Evolutionary conservation across 2,797 vertebrate species (phyloP).

Genomic region (Oophaga sylvatica): DNA sequence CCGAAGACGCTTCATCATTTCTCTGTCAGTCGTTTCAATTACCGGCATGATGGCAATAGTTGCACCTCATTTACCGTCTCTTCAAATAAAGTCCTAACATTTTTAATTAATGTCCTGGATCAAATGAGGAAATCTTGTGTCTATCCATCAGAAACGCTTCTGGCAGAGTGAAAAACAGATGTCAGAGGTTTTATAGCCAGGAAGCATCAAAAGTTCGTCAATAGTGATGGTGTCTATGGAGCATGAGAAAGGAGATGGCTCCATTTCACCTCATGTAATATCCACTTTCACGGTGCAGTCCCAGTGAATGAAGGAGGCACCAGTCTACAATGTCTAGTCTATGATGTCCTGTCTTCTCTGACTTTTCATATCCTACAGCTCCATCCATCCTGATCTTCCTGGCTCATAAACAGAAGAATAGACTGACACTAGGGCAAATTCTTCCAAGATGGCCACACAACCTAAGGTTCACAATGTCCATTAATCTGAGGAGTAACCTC

Average conservation of each 20-base stretch:
- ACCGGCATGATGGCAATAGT: constrained; percentile 22
- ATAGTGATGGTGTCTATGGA: not conserved
- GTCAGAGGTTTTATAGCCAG: constrained; percentile 22
- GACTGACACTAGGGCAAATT: not conserved
- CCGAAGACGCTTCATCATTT: constrained; percentile 29
- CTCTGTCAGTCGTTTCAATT: constrained; percentile 49
- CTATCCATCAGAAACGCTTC: not conserved
- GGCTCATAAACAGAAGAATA: not conserved
- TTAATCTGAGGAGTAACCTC: no score
- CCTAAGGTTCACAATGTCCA: no score
- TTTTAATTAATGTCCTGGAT: constrained; percentile 50
- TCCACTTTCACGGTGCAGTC: not conserved
- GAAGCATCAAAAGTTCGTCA: not conserved
- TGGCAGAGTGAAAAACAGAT: constrained; percentile 39
- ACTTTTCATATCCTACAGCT: not conserved
- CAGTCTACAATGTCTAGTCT: not conserved
- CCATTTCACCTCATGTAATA: not conserved
- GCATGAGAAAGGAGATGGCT: not conserved
- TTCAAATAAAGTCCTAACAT: constrained; percentile 35
- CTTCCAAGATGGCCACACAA: no score
- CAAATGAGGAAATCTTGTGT: constrained; percentile 27
- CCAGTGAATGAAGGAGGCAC: not conserved
- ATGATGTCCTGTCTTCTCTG: no score
- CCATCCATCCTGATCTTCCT: not conserved
- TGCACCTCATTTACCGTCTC: constrained; percentile 38